These are phyloP conservation scores for Adela reaumurella DNA, from an alignment of 2,888 invertebrate species.

Conservation along the genomic window DNA sequence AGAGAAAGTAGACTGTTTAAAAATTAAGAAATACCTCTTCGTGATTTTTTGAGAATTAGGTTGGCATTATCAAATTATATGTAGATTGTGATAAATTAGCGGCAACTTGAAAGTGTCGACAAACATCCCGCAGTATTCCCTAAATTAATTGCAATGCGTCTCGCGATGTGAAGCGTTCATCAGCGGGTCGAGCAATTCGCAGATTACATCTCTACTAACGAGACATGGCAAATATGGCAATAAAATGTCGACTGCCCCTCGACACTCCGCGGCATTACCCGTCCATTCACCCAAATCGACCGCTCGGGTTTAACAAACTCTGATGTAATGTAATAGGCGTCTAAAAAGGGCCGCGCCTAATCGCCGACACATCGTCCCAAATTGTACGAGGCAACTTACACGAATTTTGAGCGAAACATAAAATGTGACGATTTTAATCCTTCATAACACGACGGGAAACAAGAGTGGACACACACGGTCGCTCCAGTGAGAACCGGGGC, in stretches of 20 bases:
- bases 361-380: not conserved
- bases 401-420: too few relatives aligned
- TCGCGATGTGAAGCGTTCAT: not conserved
- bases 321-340: not conserved
- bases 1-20: too few relatives aligned
- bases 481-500: too few relatives aligned
- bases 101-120: not conserved
- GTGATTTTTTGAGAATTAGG: too few relatives aligned
- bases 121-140: not conserved
- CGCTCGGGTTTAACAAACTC: not conserved
- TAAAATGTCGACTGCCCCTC: not conserved
- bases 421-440: too few relatives aligned
- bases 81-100: too few relatives aligned
- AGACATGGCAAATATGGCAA: not conserved
- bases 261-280: not conserved
- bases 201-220: not conserved
- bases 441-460: too few relatives aligned
- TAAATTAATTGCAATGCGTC: not conserved
- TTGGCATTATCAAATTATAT: too few relatives aligned
- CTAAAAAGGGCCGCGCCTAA: not conserved
- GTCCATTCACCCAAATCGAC: not conserved
- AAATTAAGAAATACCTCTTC: too few relatives aligned
- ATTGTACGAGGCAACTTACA: not conserved
- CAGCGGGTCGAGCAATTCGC: not conserved
- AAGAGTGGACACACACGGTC: too few relatives aligned